phyloP scores from a whole-genome alignment of 2,797 vertebrate species.

The Protonibea diacanthus region DNA sequence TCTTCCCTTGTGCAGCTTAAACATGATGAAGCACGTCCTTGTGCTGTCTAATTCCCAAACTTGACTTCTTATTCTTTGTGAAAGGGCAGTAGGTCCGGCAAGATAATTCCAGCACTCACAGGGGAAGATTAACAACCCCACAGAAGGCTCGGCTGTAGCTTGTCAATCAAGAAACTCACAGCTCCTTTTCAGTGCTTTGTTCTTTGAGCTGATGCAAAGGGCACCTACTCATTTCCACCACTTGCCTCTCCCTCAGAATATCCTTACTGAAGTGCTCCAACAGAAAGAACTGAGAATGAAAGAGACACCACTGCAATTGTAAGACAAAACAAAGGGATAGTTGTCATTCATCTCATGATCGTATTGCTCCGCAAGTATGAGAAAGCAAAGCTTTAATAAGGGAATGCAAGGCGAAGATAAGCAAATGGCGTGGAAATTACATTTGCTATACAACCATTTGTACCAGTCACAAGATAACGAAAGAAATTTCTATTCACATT shows the following conservation, averaged over 20 bases:
- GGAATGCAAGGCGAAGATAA: conserved; percentile 55
- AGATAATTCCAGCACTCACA: conserved; percentile 66
- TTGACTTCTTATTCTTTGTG: conserved; percentile 56
- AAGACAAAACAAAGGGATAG: conserved; percentile 54
- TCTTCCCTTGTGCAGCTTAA: conserved; percentile 24
- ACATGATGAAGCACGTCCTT: conserved; percentile 42
- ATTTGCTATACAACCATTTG: conserved; percentile 68
- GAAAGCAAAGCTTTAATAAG: conserved; percentile 42
- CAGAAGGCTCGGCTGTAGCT: conserved; percentile 45
- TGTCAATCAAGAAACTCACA: conserved; percentile 67
- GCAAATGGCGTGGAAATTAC: conserved; percentile 63
- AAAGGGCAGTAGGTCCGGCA: conserved; percentile 56
- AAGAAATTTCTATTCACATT: conserved; percentile 50
- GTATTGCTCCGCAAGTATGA: conserved; percentile 41
- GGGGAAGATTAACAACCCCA: conserved; percentile 64
- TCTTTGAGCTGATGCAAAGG: conserved; percentile 65
- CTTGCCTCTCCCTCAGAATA: conserved; percentile 46
- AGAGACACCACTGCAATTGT: conserved; percentile 2
- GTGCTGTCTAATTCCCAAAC: conserved; percentile 54
- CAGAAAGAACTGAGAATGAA: conserved; percentile 6
- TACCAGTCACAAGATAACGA: conserved; percentile 67
- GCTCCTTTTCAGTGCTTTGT: conserved; percentile 63
- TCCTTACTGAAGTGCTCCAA: conserved; percentile 10
- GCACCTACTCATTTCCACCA: conserved; percentile 55
- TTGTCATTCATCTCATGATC: conserved; percentile 64